phyloP scores from a whole-genome alignment of 2,888 invertebrate species.

The Caenorhabditis uteleia region DNA sequence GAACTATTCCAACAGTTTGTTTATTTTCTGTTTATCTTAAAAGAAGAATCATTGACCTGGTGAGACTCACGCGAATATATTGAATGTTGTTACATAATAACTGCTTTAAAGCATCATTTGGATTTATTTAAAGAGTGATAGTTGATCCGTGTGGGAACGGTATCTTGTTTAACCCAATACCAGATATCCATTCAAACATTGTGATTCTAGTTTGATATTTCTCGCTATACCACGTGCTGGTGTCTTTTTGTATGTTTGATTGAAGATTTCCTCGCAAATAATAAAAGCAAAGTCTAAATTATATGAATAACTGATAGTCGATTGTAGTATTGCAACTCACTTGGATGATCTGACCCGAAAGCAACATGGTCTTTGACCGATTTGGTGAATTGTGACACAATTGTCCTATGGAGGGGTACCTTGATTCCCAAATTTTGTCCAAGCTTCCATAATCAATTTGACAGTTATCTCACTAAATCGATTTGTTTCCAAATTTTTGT shows the following conservation, averaged over 20 bases:
- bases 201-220: slow-evolving; percentile 80
- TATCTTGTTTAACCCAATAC: slow-evolving; percentile 87
- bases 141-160: slow-evolving; percentile 92
- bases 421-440: slow-evolving; percentile 42
- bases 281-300: slow-evolving; percentile 80
- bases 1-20: too few species aligned
- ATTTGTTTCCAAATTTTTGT: slow-evolving; percentile 77
- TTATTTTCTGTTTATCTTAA: too few species aligned
- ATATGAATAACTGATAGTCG: neutral
- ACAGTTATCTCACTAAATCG: slow-evolving; percentile 41
- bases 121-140: slow-evolving; percentile 82
- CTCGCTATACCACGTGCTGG: slow-evolving; percentile 61
- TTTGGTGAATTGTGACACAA: slow-evolving; percentile 35
- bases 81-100: slow-evolving; percentile 27
- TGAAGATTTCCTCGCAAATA: slow-evolving; percentile 89
- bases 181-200: slow-evolving; percentile 85
- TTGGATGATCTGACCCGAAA: slow-evolving; percentile 44
- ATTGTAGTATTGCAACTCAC: slow-evolving; percentile 31
- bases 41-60: too few species aligned
- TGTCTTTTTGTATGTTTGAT: slow-evolving; percentile 81
- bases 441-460: slow-evolving; percentile 36
- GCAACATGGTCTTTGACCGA: slow-evolving; percentile 46
- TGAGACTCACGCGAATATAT: too few species aligned
- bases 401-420: slow-evolving; percentile 18
- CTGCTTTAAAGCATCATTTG: slow-evolving; percentile 69